Conservation (phyloP, 2,888 invertebrate genomes). For the Caenorhabditis auriculariae region DNA sequence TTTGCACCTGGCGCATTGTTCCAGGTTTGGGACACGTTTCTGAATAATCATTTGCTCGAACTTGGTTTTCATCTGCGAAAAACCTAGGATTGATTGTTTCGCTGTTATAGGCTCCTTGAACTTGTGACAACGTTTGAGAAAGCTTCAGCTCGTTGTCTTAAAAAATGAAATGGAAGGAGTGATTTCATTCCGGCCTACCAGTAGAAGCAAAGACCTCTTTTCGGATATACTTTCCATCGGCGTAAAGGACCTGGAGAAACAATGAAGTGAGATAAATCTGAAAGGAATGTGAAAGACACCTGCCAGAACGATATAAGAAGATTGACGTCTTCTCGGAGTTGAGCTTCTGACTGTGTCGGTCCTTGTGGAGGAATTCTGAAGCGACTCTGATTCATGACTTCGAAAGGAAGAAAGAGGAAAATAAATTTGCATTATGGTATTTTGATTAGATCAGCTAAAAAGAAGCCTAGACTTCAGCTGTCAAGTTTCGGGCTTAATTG, state of each 20-base stretch:
- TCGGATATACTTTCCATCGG: slow-evolving; percentile 67
- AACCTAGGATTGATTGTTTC: slow-evolving; percentile 4
- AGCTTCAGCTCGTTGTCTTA: slow-evolving; percentile 13
- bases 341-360: slow-evolving; percentile 78
- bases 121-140: slow-evolving; percentile 16
- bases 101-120: slow-evolving; percentile 10
- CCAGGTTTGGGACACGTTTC: not conserved
- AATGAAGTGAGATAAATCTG: no score
- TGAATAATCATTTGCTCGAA: not conserved
- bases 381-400: no score
- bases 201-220: slow-evolving; percentile 48
- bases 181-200: slow-evolving; percentile 1
- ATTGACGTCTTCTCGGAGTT: slow-evolving; percentile 84
- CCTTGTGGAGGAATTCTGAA: slow-evolving; percentile 73
- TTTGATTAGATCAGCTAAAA: no score
- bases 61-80: slow-evolving; percentile 1
- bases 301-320: slow-evolving; percentile 92
- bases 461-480: no score
- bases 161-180: not conserved
- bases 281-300: slow-evolving; percentile 24
- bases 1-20: not conserved
- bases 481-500: not conserved
- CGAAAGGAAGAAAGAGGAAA: no score
- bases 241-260: slow-evolving; percentile 74
- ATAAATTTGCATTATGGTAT: no score